Percentiles rank a stretch among this genome's conserved stretches.
Evolutionary conservation across 2,888 invertebrate genomes (phyloP).

Genomic region (Lithophane socia): DNA sequence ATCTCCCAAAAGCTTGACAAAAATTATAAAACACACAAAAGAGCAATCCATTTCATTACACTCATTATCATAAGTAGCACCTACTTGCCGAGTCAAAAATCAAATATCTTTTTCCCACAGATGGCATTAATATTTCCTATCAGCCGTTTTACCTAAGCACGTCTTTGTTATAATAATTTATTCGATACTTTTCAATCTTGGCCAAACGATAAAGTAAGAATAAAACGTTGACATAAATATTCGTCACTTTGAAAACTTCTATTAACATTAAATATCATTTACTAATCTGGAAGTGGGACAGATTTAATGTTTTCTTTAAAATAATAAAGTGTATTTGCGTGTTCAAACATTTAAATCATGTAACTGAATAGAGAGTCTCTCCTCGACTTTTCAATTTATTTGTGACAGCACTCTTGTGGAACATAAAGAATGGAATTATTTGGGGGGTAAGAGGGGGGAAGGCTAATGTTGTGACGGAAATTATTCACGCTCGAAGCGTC

Average conservation of each 20-base stretch:
- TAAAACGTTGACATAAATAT: slow-evolving; percentile 25
- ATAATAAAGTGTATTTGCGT: slow-evolving; percentile 71
- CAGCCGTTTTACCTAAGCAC: slow-evolving; percentile 33
- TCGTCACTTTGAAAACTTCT: slow-evolving; percentile 31
- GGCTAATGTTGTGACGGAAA: slow-evolving; percentile 79
- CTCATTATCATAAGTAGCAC: slow-evolving; percentile 24
- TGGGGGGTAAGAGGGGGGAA: slow-evolving; percentile 63
- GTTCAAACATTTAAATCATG: slow-evolving; percentile 66
- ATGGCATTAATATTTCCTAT: slow-evolving; percentile 37
- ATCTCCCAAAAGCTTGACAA: not conserved
- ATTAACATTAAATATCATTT: slow-evolving; percentile 31
- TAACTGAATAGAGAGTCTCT: slow-evolving; percentile 51
- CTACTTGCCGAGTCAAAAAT: slow-evolving; percentile 37
- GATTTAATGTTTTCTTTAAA: slow-evolving; percentile 52
- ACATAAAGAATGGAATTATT: slow-evolving; percentile 76
- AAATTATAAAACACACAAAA: not conserved
- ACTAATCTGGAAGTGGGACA: slow-evolving; percentile 21
- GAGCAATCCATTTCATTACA: slow-evolving; percentile 12
- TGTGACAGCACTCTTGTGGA: slow-evolving; percentile 72
- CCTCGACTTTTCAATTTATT: slow-evolving; percentile 76
- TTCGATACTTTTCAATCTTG: slow-evolving; percentile 49
- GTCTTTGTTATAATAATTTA: slow-evolving; percentile 45
- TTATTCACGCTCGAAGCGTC: slow-evolving; percentile 77
- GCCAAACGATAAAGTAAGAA: slow-evolving; percentile 24
- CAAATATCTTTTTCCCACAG: slow-evolving; percentile 49